Evolutionary conservation across 2,797 vertebrate genomes (phyloP), one percentile per base, ranked within the genome.

Genomic region (Austrolebias charrua): DNA sequence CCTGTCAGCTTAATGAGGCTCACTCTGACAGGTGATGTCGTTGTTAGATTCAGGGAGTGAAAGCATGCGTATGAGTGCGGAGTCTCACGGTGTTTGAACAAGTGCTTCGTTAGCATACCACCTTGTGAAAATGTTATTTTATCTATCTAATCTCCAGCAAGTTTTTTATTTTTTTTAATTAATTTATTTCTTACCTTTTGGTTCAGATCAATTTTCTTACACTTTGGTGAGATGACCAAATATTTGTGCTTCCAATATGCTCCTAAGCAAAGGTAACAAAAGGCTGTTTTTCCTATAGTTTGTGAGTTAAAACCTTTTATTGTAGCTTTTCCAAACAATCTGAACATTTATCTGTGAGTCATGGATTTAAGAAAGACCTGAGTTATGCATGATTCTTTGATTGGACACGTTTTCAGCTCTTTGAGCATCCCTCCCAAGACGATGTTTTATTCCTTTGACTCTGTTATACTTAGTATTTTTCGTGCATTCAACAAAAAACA

Each of bases 1-100:
- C 74, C 86, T 86, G 88, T 90, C 87, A 83, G 75, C 87, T 81
- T 91, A 91, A 92, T 90, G 89, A 91, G 89, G 74, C 84, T 86
- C 80, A 75, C 73, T 65, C 81, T 89, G 89, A 91, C 87, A 88
- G 90, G 75, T 86, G 85, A 89, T 81, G 82, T 42, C 62, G 77
- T 75, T 73, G 81, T 82, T 83, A 78, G 75, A 79, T 68, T 64
- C 54, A 69, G 76, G 66, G 71, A 54, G 71, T 65, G 62, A 49
- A 24, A 15, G 59, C 52, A 57, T 54, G 61, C 60, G 69, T 59
- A 63, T 66, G 62, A 42, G 72, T 54, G 57, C 59, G 63, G 48
- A 61, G 68, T 75, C 75, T 73, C 66, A 61, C 59, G 64, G 66
- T 75, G 63, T 65, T 77, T 80, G 45, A 82, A 75, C 76, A 85